Conservation (phyloP, 2,797 vertebrate species). For the Sus cebifrons region DNA sequence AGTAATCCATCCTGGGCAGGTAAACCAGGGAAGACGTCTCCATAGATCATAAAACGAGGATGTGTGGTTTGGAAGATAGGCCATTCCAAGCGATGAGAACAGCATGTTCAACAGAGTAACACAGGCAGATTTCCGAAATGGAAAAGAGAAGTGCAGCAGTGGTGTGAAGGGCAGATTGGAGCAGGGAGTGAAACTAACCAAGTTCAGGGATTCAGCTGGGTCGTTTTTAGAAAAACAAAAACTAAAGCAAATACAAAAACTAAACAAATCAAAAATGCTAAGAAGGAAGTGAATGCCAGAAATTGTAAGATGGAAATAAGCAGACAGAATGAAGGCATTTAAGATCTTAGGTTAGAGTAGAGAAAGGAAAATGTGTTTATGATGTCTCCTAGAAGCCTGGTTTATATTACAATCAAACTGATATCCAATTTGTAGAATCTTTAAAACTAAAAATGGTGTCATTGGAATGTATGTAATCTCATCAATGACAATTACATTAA, state of each 20-base stretch:
- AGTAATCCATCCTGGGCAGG: too few relatives aligned
- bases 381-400: background rate
- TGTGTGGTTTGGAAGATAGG: background rate
- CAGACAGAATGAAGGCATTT: background rate
- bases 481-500: background rate
- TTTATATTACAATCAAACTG: slow-evolving; percentile 4
- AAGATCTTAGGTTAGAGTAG: background rate
- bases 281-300: background rate
- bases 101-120: background rate
- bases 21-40: background rate
- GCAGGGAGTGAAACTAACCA: background rate
- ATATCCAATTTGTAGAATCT: background rate
- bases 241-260: too few relatives aligned
- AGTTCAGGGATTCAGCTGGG: background rate
- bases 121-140: background rate
- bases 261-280: background rate
- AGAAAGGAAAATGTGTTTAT: background rate
- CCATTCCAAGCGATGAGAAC: background rate
- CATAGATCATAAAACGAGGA: background rate
- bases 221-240: background rate
- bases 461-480: background rate
- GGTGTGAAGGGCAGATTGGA: background rate
- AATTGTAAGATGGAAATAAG: background rate
- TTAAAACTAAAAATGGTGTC: background rate
- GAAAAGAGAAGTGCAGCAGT: background rate